phyloP scores from a whole-genome alignment of 2,888 invertebrate genomes.

The Patella ulyssiponensis region DNA sequence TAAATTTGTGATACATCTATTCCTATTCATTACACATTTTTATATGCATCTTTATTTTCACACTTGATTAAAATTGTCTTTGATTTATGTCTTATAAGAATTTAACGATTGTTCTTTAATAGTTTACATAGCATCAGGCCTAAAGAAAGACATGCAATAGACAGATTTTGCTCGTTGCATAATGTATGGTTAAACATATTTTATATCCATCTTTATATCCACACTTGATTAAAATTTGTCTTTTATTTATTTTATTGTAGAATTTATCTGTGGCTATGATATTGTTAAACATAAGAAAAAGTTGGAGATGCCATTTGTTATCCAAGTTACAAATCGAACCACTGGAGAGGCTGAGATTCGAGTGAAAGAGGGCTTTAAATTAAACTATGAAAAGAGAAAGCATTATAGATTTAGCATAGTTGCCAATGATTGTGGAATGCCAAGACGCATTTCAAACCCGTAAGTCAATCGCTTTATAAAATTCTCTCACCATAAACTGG shows the following conservation, averaged over 20 bases:
- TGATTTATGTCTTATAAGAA: too few relatives aligned
- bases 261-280: slow-evolving; percentile 65
- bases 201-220: background rate
- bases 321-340: slow-evolving; percentile 56
- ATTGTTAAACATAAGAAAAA: slow-evolving; percentile 44
- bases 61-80: too few relatives aligned
- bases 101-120: too few relatives aligned
- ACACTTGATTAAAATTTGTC: too few relatives aligned
- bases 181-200: too few relatives aligned
- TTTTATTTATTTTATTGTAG: slow-evolving; percentile 45
- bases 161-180: too few relatives aligned
- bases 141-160: too few relatives aligned
- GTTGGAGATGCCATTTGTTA: slow-evolving; percentile 60
- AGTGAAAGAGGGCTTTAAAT: slow-evolving; percentile 71
- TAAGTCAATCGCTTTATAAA: slow-evolving; percentile 19
- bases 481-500: too few relatives aligned
- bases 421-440: slow-evolving; percentile 85
- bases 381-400: slow-evolving; percentile 94
- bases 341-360: slow-evolving; percentile 65
- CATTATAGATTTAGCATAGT: slow-evolving; percentile 97
- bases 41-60: too few relatives aligned
- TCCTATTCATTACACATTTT: background rate
- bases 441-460: slow-evolving; percentile 46
- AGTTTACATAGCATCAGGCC: too few relatives aligned
- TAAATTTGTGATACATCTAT: too few relatives aligned